phyloP scores from a whole-genome alignment of 1,140 invertebrate genomes.

The Drosophila kikkawai region DNA sequence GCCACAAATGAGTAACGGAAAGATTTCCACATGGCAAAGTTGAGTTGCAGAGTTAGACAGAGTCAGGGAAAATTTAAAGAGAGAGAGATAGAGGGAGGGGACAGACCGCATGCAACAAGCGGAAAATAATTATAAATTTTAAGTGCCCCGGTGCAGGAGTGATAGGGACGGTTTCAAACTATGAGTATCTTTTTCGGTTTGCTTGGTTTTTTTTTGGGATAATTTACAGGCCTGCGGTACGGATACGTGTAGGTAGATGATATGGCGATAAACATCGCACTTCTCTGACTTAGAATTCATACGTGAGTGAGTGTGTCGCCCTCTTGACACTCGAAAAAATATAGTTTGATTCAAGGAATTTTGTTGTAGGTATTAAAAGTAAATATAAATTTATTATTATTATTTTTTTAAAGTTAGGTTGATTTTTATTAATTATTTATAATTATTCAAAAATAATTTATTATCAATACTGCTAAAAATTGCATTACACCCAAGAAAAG shows the following conservation, averaged over 20 bases:
- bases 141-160: conserved; percentile 49
- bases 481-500: not conserved
- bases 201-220: conserved; percentile 47
- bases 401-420: no score
- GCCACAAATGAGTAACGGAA: conserved; percentile 62
- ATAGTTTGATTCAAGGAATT: no score
- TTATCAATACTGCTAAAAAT: not conserved
- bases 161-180: conserved; percentile 11
- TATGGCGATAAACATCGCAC: conserved; percentile 63
- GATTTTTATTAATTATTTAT: no score
- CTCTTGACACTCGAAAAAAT: not conserved
- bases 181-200: conserved; percentile 38
- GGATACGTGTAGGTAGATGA: conserved; percentile 54
- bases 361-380: no score
- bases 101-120: conserved; percentile 59
- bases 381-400: no score
- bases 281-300: conserved; percentile 59
- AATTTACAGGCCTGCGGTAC: conserved; percentile 50
- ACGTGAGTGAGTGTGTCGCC: conserved; percentile 38
- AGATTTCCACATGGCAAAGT: conserved; percentile 54
- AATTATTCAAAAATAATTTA: not conserved
- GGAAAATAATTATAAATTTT: conserved; percentile 78
- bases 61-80: not conserved
- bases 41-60: conserved; percentile 10
- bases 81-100: not conserved